Evolutionary conservation across 2,113 vertebrate genomes (phyloP), one percentile per base, ranked within the genome.

Genomic region (Anas platyrhynchos): DNA sequence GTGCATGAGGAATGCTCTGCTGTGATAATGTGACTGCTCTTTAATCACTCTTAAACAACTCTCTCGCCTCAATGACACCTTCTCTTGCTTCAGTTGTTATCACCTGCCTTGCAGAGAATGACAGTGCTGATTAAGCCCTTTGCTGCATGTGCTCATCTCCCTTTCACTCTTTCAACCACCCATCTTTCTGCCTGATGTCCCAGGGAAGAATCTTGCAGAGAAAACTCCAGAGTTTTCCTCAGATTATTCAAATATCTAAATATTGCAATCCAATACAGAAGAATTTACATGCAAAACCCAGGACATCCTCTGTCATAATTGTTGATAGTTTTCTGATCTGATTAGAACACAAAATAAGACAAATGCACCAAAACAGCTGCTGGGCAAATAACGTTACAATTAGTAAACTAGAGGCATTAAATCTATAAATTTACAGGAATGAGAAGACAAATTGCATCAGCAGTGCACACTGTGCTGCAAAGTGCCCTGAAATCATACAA

Each of bases 11-110:
- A 86, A 61, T 96, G 96, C 91, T 94, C 87, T 81, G 55, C 87
- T 2, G 6, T 71, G 96, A 97, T 97, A 97, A 95, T 54, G 14
- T 0, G 1, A 11, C 65, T 65, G 43, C 48, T 78, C 74, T 92
- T 92, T 96, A 96, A 96, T 96, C 96, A 50, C 59, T 34, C 34
- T 31, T 25, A 5, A 38, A 61, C 91, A 94, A 95, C n/a, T 56
- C 55, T 12, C n/a, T 46, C 54, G n/a, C 41, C 63, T 48, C 86
- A 32, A 55, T 1, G 17, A 87, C 13, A 56, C 72, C 87, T 89
- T 67, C 82, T 86, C 69, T 61, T 0, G 8, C 91, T 74, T 22
- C 72, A 74, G 20, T 92, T 69, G 56, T 55, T 97, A 96, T 97
- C 95, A 0, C 23, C 3, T 32, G 55, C 59, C 80, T 29, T 3